phyloP scores from a whole-genome alignment of 1,140 invertebrate genomes.

The Papilio glaucus region DNA sequence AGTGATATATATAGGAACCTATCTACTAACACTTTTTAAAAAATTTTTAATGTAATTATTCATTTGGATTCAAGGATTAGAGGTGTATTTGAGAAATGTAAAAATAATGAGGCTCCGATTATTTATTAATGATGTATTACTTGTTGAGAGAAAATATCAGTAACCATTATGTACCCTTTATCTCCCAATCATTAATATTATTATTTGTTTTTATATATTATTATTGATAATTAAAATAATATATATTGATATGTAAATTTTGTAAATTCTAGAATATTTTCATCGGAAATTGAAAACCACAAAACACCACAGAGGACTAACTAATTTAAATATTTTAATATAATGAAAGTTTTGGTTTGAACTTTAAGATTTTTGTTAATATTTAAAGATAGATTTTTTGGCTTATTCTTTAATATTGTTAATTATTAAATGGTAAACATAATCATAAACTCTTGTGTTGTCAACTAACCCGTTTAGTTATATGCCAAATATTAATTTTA shows the following conservation, averaged over 20 bases:
- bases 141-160: neutral
- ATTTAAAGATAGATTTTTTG: neutral
- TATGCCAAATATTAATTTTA: constrained; percentile 76
- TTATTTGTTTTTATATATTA: too few species aligned
- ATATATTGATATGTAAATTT: too few species aligned
- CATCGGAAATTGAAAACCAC: too few species aligned
- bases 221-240: too few species aligned
- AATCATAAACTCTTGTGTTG: constrained; percentile 63
- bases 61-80: neutral
- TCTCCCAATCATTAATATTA: too few species aligned
- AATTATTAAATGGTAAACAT: neutral
- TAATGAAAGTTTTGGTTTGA: neutral
- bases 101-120: neutral
- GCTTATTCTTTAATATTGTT: neutral
- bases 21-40: neutral
- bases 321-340: too few species aligned
- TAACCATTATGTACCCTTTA: too few species aligned
- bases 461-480: constrained; percentile 62
- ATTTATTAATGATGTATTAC: neutral
- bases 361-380: neutral
- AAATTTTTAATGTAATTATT: neutral
- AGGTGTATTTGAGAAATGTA: neutral
- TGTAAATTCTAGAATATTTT: too few species aligned
- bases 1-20: neutral
- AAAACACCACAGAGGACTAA: too few species aligned